Evolutionary conservation across 2,113 vertebrate genomes (phyloP).

Genomic region (Syrmaticus mikado): DNA sequence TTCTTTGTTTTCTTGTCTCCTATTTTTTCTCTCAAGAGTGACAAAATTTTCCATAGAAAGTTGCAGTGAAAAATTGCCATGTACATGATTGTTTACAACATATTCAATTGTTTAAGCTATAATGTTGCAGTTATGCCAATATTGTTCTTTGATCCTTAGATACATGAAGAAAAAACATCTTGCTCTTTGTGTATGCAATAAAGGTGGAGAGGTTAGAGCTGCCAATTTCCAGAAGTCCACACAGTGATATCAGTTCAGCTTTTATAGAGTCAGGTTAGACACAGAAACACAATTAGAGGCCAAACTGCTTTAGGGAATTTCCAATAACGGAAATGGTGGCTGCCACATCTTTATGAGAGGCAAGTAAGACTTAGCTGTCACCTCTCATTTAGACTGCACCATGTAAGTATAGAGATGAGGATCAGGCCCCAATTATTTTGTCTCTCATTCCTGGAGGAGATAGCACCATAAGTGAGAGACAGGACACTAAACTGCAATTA

Average conservation of each 20-base stretch:
- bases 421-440: neutral
- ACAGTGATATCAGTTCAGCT: neutral
- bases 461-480: neutral
- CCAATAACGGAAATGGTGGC: neutral
- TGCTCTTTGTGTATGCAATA: neutral
- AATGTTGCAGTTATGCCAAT: neutral
- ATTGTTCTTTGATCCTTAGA: neutral
- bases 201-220: neutral
- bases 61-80: neutral
- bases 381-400: neutral
- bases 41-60: neutral
- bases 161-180: neutral
- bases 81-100: neutral
- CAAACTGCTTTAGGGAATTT: neutral
- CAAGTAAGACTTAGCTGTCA: neutral
- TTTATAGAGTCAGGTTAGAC: neutral
- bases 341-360: neutral
- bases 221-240: neutral
- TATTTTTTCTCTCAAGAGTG: neutral
- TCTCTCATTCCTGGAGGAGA: neutral
- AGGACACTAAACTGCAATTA: neutral
- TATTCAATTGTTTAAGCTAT: neutral
- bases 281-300: accelerated
- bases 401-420: neutral
- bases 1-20: neutral